A percentile compares a stretch with the other conserved stretches of the same genome.
These are phyloP conservation scores for Pogoniulus pusillus DNA, from an alignment of 2,797 vertebrate species.

Conservation along the genomic window DNA sequence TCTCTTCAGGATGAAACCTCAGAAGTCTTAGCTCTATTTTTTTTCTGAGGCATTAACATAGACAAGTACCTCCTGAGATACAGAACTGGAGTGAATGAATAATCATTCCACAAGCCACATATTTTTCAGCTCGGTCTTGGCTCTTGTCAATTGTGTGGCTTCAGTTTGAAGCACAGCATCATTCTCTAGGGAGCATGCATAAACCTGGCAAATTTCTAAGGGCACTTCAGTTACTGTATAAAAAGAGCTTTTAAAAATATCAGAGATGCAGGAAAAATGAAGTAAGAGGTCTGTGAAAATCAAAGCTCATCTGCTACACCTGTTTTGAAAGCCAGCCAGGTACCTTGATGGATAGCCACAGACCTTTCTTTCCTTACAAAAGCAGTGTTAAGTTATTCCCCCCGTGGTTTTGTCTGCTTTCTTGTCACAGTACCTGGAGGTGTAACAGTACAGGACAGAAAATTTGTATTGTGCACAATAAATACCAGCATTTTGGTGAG, in stretches of 20 bases:
- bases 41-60: conserved; percentile 4
- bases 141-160: conserved; percentile 4
- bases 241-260: conserved; percentile 37
- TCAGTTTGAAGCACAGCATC: not conserved
- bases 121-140: conserved; percentile 14
- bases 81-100: not conserved
- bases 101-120: not conserved
- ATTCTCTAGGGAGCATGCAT: not conserved
- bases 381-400: not conserved
- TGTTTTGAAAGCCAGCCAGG: not conserved
- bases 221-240: not conserved
- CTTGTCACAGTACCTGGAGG: conserved; percentile 5
- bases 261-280: not conserved
- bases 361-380: not conserved
- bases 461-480: conserved; percentile 12
- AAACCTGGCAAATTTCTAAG: conserved; percentile 28
- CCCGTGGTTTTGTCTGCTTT: not conserved
- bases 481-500: not conserved
- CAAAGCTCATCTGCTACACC: not conserved
- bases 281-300: not conserved
- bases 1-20: not conserved
- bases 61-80: conserved; percentile 19
- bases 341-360: not conserved
- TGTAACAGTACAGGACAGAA: not conserved
- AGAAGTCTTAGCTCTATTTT: not conserved